Conservation (phyloP, 2,888 invertebrate genomes). For the Rugalucina vietnamica region DNA sequence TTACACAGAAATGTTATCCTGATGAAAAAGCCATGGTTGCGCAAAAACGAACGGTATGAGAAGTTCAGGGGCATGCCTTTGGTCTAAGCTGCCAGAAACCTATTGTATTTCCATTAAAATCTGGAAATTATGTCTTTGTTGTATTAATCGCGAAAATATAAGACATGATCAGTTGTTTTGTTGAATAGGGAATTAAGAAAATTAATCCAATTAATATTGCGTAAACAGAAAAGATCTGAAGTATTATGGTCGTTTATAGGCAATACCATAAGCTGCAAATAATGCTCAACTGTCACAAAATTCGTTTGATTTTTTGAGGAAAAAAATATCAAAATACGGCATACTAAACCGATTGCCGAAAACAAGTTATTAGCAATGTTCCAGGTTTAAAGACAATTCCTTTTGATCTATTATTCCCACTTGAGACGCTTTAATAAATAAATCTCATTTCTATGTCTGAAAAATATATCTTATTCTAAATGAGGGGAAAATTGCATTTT, state of each 20-base stretch:
- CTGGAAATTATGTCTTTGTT: neutral
- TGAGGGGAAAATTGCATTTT: too few relatives aligned
- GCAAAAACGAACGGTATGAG: neutral
- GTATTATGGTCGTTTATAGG: neutral
- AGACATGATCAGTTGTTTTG: neutral
- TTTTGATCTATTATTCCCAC: constrained; percentile 14
- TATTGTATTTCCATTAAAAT: neutral
- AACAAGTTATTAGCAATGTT: constrained; percentile 2
- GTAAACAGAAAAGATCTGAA: constrained; percentile 8
- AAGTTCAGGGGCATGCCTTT: neutral
- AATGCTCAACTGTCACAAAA: neutral
- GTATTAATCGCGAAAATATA: neutral
- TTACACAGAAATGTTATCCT: too few relatives aligned
- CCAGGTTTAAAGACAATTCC: neutral
- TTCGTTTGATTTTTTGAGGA: neutral
- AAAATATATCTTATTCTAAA: neutral
- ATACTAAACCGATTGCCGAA: neutral
- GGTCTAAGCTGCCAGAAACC: neutral
- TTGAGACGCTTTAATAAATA: neutral
- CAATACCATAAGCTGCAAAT: neutral
- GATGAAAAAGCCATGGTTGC: too few relatives aligned
- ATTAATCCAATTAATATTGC: constrained; percentile 39
- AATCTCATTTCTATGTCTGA: constrained; percentile 11
- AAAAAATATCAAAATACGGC: neutral
- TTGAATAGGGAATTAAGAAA: neutral